Evolutionary conservation across 2,113 vertebrate species (phyloP).

Genomic region (Corythornis vintsioides): DNA sequence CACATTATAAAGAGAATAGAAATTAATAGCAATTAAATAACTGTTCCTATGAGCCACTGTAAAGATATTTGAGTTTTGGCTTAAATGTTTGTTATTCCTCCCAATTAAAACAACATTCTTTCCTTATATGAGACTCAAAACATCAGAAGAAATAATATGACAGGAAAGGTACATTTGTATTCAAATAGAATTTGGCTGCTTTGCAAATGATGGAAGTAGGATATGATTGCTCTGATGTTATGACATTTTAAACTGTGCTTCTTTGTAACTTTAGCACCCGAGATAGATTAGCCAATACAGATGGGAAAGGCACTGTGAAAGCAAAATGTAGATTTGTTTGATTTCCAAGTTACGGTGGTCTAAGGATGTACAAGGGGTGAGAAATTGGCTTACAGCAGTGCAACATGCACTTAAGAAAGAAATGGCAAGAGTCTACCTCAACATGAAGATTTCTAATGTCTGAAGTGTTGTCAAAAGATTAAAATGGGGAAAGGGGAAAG

Average conservation of each 20-base stretch:
- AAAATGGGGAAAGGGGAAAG: neutral
- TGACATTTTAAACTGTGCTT: neutral
- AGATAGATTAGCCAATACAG: neutral
- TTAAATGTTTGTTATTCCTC: neutral
- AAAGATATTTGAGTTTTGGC: neutral
- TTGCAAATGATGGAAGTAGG: neutral
- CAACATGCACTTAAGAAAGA: neutral
- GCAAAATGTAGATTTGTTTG: neutral
- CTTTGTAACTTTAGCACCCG: neutral
- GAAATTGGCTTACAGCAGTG: neutral
- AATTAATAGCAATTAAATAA: neutral
- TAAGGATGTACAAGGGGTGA: neutral
- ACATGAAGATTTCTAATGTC: neutral
- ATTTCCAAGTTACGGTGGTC: neutral
- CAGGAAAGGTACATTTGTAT: neutral
- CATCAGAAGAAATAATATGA: neutral
- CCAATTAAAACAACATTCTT: neutral
- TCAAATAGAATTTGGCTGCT: neutral
- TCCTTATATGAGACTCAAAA: neutral
- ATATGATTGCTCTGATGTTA: neutral
- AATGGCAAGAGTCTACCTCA: neutral
- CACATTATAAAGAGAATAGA: accelerated
- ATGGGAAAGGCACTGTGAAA: neutral
- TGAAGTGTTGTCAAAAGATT: neutral
- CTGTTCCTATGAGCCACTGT: neutral